Conservation (phyloP, 2,888 invertebrate genomes). For the Parnassius apollo region DNA sequence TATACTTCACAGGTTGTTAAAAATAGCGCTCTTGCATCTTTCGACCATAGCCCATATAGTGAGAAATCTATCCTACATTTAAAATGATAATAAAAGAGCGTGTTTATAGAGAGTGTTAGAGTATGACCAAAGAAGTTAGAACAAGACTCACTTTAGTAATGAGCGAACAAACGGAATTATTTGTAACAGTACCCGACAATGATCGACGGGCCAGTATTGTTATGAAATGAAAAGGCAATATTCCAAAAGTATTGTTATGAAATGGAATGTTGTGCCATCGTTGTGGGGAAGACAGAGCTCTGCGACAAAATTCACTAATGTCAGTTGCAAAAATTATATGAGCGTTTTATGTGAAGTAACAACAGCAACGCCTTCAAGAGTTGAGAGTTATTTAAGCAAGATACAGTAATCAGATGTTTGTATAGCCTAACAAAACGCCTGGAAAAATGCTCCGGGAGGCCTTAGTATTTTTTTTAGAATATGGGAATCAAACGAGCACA, state of each 20-base stretch:
- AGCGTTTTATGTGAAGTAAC: constrained; percentile 6
- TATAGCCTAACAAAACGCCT: not conserved
- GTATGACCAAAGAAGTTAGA: constrained; percentile 51
- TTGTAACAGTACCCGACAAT: constrained; percentile 72
- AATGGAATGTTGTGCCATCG: constrained; percentile 33
- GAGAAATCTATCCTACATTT: constrained; percentile 31
- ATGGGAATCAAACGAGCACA: no score
- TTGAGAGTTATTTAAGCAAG: not conserved
- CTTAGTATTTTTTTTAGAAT: not conserved
- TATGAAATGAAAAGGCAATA: constrained; percentile 44
- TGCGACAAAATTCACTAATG: constrained; percentile 1
- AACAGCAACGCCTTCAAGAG: constrained; percentile 8
- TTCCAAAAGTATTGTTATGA: constrained; percentile 46
- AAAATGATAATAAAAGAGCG: constrained; percentile 32
- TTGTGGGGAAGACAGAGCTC: not conserved
- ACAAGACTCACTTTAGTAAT: constrained; percentile 39
- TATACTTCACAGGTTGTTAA: no score
- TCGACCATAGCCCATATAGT: not conserved
- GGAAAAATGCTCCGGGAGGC: constrained; percentile 39
- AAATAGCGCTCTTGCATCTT: constrained; percentile 19
- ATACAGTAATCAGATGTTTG: constrained; percentile 11
- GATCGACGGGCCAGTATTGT: constrained; percentile 55
- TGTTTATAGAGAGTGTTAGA: constrained; percentile 52
- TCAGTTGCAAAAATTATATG: constrained; percentile 8
- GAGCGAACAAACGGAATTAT: constrained; percentile 64